A percentile compares a stretch with the other conserved stretches of the same genome.
Evolutionary conservation across 2,113 vertebrate species (phyloP).

Genomic region (Sialia sialis): DNA sequence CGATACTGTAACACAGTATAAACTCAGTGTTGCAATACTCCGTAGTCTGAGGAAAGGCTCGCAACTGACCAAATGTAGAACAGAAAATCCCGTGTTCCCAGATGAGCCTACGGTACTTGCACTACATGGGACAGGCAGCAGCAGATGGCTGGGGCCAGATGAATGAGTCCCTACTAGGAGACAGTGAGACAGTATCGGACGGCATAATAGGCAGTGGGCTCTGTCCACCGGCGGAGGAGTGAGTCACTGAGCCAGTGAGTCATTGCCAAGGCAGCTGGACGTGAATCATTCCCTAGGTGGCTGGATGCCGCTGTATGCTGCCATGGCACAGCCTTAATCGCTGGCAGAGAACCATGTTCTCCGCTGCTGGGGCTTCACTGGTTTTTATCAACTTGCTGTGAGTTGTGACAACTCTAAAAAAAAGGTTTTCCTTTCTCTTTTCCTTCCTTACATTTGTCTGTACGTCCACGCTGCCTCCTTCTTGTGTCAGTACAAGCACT

Average conservation of each 20-base stretch:
- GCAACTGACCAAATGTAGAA: accelerated
- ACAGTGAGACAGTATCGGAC: background rate
- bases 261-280: constrained; percentile 47
- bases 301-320: background rate
- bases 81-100: background rate
- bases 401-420: background rate
- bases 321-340: background rate
- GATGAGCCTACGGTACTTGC: background rate
- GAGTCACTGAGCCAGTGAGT: constrained; percentile 33
- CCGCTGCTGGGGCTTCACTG: background rate
- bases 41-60: background rate
- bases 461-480: background rate
- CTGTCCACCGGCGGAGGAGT: background rate
- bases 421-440: background rate
- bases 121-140: background rate
- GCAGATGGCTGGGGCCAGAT: constrained; percentile 7
- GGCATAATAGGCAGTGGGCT: background rate
- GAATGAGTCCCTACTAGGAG: constrained; percentile 23
- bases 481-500: background rate
- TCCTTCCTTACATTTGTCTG: background rate
- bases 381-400: background rate
- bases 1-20: accelerated
- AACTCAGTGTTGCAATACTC: background rate
- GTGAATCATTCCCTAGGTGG: constrained; percentile 30
- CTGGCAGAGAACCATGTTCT: background rate